phyloP scores from a whole-genome alignment of 2,797 vertebrate genomes.

The Lithobates pipiens region DNA sequence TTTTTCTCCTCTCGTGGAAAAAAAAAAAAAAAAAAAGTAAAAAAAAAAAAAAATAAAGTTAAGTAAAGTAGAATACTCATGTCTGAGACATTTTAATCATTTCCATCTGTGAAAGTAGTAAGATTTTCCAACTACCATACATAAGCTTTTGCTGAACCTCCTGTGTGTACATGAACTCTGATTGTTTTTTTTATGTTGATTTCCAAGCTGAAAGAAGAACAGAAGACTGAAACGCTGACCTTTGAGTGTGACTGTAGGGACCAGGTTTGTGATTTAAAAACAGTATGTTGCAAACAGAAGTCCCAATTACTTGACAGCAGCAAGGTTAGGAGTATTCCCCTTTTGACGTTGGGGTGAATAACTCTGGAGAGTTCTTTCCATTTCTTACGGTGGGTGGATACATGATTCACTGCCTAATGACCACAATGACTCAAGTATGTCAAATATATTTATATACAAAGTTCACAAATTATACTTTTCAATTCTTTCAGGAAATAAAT shows the following conservation, averaged over 20 bases:
- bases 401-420: not conserved
- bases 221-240: no score
- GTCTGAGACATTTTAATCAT: conserved; percentile 44
- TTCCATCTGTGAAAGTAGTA: conserved; percentile 43
- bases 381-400: not conserved
- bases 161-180: not conserved
- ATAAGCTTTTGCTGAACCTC: not conserved
- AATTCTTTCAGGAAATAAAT: not conserved
- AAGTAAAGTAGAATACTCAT: conserved; percentile 5
- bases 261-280: not conserved
- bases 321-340: not conserved
- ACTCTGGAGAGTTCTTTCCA: not conserved
- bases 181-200: not conserved
- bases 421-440: not conserved
- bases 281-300: not conserved
- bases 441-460: not conserved
- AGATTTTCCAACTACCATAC: conserved; percentile 31
- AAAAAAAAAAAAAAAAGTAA: not conserved
- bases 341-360: not conserved
- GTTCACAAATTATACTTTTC: not conserved
- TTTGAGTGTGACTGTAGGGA: not conserved
- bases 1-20: not conserved
- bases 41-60: not conserved
- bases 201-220: not conserved
- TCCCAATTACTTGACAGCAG: not conserved